Evolutionary conservation across 1,140 invertebrate genomes (phyloP).

Genomic region (Frieseomelitta varia): DNA sequence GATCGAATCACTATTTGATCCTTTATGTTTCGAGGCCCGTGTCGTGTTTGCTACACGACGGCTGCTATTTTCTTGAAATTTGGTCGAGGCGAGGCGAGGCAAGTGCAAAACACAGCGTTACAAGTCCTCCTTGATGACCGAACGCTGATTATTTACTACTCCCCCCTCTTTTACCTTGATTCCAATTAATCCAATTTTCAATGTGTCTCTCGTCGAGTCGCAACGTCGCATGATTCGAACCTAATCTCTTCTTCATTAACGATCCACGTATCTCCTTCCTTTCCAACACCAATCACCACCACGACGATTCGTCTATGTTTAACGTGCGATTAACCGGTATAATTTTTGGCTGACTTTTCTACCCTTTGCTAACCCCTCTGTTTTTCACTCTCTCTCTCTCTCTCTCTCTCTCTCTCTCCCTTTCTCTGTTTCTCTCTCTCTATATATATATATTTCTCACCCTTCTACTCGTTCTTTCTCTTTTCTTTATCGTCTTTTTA

Average conservation of each 20-base stretch:
- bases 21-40: background rate
- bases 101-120: background rate
- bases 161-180: slow-evolving; percentile 7
- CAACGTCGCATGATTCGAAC: slow-evolving; percentile 54
- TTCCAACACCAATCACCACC: background rate
- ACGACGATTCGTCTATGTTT: background rate
- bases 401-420: background rate
- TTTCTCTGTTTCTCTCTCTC: slow-evolving; percentile 1
- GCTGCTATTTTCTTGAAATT: background rate
- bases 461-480: background rate
- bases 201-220: slow-evolving; percentile 11
- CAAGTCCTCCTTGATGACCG: background rate
- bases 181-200: slow-evolving; percentile 2
- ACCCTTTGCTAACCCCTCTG: background rate
- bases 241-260: background rate
- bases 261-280: background rate
- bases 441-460: too few relatives aligned
- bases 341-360: background rate
- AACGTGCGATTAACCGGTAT: background rate
- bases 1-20: background rate
- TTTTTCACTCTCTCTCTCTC: too few relatives aligned
- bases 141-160: slow-evolving; percentile 1
- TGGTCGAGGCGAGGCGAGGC: background rate
- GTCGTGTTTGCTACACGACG: background rate
- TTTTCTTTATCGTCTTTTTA: background rate